phyloP scores from a whole-genome alignment of 2,113 vertebrate genomes.

The Paramormyrops kingsleyae region DNA sequence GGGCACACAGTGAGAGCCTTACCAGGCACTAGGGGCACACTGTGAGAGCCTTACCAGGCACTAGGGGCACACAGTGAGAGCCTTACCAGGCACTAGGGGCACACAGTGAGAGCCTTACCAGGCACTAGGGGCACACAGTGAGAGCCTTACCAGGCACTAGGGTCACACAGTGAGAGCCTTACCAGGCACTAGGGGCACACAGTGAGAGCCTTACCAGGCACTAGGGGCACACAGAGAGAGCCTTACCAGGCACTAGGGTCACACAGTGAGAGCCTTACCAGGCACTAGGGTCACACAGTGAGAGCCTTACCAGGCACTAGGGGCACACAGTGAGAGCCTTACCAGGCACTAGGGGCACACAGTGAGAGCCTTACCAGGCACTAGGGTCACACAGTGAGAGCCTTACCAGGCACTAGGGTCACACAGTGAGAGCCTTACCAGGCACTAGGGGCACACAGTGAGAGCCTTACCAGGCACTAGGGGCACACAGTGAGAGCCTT shows the following conservation, averaged over 20 bases:
- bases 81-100: constrained; percentile 67
- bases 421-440: neutral
- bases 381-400: constrained; percentile 45
- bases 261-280: neutral
- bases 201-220: no score
- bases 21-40: constrained; percentile 67
- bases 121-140: no score
- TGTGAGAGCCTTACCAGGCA: neutral
- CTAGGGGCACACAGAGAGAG: neutral
- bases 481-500: neutral
- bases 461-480: constrained; percentile 67
- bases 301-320: constrained; percentile 68
- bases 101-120: neutral
- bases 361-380: constrained; percentile 56
- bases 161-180: neutral
- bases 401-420: constrained; percentile 68
- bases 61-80: no score
- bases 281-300: no score
- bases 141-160: constrained; percentile 67
- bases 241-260: constrained; percentile 67
- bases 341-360: no score
- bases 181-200: no score
- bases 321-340: neutral
- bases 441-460: no score
- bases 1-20: no score